Base-by-base conservation (phyloP, 1,140 invertebrate genomes). In the Eumaeus atala region DNA sequence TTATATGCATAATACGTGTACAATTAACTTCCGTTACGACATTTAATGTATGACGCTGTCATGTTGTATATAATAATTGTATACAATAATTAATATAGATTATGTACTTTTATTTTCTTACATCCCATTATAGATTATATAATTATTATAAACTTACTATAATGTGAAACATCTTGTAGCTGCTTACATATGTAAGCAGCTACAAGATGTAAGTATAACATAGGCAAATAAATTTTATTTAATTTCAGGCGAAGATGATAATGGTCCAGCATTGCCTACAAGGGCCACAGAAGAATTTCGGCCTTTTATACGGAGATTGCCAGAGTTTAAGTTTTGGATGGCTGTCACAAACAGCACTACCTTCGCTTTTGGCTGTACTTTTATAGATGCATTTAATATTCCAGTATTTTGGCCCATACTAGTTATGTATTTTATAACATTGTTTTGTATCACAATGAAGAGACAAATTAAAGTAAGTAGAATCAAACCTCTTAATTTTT, bases 391-490 rank as follows among this genome's bases (percentile, higher is more conserved):
- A 64, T 98, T 99, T 81, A 98, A 99, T 90, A 94, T 99, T 79
- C 98, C 98, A 74, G 98, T 99, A 67, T 99, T 99, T 87, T 99
- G 98, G 98, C 98, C 98, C 47, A 99, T 99, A 66, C 91, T 99
- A 74, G 96, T 99, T 56, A 97, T 99, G 93, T 99, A 99, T 88
- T 99, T 99, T 88, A 95, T 99, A 74, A 97, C 98, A 37, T 88
- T 99, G 60, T 97, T 99, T 83, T 96, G 96, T 86, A 95, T 99
- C 69, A 99, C 98, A 48, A 99, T 99, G 98, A 99, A 99, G 88
- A 92, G 97, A 77, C 98, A 99, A 91, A 99, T 99, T 70, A 98
- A 95, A 93, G 97, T 98, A 90, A 91, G 86, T 60, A 48, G 10
- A 10, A 28, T 40, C 55, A 48, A 54, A 14, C 55, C 28, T 48